A percentile compares a stretch with the other conserved stretches of the same genome.
Evolutionary conservation across 2,113 vertebrate species (phyloP).

Genomic region (Pygoscelis antarcticus): DNA sequence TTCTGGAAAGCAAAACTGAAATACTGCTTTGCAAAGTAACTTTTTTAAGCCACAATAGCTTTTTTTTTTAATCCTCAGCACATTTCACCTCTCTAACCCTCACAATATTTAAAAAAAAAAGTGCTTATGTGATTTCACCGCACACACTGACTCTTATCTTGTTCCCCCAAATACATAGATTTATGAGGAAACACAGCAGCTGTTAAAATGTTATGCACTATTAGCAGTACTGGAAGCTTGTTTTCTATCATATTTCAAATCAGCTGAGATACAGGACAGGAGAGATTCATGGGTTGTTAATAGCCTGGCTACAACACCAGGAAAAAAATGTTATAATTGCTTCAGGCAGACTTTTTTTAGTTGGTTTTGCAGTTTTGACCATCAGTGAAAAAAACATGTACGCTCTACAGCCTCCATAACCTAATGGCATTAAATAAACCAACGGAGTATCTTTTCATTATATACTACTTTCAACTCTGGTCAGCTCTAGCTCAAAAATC

Average conservation of each 20-base stretch:
- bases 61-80: neutral
- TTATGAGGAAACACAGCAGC: conserved; percentile 10
- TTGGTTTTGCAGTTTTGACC: neutral
- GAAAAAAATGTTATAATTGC: neutral
- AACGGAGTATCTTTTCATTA: neutral
- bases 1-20: conserved; percentile 14
- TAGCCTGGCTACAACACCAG: neutral
- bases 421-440: neutral
- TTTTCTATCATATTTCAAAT: conserved; percentile 5
- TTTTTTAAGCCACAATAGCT: conserved; percentile 4
- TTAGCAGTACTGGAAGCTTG: neutral
- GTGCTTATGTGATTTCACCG: neutral
- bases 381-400: neutral
- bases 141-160: neutral
- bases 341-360: neutral
- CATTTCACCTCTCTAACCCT: conserved; percentile 39
- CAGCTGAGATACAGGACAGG: neutral
- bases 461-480: neutral
- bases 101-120: conserved; percentile 9
- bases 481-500: neutral
- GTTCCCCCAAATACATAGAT: neutral
- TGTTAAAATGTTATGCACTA: neutral
- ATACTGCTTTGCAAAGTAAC: conserved; percentile 1
- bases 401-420: neutral
- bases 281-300: neutral